These are phyloP conservation scores for Zelleria hepariella DNA, from an alignment of 2,888 invertebrate genomes.

Conservation along the genomic window DNA sequence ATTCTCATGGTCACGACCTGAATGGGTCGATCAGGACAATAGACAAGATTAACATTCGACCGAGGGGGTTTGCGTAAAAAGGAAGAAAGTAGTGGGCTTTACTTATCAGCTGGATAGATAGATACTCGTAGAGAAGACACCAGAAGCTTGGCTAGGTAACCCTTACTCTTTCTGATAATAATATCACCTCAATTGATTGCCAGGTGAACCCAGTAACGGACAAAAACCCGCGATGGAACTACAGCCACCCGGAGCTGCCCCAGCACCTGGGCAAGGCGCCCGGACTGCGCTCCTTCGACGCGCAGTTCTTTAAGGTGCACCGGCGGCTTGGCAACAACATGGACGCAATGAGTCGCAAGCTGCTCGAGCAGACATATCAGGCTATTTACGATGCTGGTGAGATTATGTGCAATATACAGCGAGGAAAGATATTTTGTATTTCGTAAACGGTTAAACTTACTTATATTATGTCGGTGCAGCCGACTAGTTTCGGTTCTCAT, in stretches of 20 bases:
- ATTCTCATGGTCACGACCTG: too few relatives aligned
- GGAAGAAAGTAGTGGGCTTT: too few relatives aligned
- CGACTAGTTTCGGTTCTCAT: too few relatives aligned
- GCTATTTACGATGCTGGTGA: slow-evolving; percentile 78
- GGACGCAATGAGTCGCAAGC: slow-evolving; percentile 73
- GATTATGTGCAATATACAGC: slow-evolving; percentile 36
- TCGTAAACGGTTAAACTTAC: too few relatives aligned
- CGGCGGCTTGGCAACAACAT: slow-evolving; percentile 68
- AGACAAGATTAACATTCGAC: too few relatives aligned
- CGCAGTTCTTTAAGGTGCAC: slow-evolving; percentile 78
- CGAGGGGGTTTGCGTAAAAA: too few relatives aligned
- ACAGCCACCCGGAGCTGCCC: slow-evolving; percentile 57
- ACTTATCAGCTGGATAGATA: too few relatives aligned
- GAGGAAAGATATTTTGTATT: slow-evolving; percentile 27
- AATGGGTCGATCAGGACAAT: too few relatives aligned
- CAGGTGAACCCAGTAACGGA: slow-evolving; percentile 74
- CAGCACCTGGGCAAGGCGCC: slow-evolving; percentile 75
- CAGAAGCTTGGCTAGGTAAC: too few relatives aligned
- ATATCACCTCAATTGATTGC: neutral
- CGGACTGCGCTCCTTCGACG: slow-evolving; percentile 75
- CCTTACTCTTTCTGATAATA: neutral
- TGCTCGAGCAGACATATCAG: slow-evolving; percentile 80
- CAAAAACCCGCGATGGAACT: slow-evolving; percentile 55
- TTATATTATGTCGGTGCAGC: too few relatives aligned
- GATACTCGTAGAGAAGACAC: too few relatives aligned